phyloP scores from a whole-genome alignment of 2,113 vertebrate genomes.

The Butorides virescens region DNA sequence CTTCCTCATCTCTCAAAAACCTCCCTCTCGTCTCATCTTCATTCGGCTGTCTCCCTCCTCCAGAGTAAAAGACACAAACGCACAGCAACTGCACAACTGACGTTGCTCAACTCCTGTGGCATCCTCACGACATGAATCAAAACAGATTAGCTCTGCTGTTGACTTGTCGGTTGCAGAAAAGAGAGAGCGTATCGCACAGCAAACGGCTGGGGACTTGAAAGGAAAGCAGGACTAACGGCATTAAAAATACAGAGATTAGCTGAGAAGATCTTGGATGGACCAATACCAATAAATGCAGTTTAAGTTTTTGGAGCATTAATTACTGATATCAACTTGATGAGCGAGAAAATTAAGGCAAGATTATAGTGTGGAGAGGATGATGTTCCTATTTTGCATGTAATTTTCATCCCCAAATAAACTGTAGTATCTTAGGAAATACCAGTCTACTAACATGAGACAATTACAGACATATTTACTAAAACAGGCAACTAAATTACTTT shows the following conservation, averaged over 20 bases:
- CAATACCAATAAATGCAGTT: background rate
- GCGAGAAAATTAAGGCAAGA: conserved; percentile 34
- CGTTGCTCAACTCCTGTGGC: background rate
- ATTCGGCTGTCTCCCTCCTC: background rate
- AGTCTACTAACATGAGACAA: conserved; percentile 10
- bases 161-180: background rate
- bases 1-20: background rate
- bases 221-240: background rate
- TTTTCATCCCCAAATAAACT: conserved; percentile 48
- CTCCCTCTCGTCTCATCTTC: background rate
- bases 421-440: conserved; percentile 23
- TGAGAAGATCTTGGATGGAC: background rate
- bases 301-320: conserved; percentile 33
- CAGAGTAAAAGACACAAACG: background rate
- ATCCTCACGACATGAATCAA: background rate
- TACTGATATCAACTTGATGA: conserved; percentile 22
- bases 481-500: conserved; percentile 34
- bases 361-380: conserved; percentile 1
- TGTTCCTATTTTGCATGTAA: conserved; percentile 18
- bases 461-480: conserved; percentile 27
- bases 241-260: background rate
- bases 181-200: background rate
- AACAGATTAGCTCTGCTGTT: background rate
- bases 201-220: background rate
- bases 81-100: background rate